These are phyloP conservation scores for Lepus oiostolus DNA, from an alignment of 2,797 vertebrate species.

Conservation along the genomic window DNA sequence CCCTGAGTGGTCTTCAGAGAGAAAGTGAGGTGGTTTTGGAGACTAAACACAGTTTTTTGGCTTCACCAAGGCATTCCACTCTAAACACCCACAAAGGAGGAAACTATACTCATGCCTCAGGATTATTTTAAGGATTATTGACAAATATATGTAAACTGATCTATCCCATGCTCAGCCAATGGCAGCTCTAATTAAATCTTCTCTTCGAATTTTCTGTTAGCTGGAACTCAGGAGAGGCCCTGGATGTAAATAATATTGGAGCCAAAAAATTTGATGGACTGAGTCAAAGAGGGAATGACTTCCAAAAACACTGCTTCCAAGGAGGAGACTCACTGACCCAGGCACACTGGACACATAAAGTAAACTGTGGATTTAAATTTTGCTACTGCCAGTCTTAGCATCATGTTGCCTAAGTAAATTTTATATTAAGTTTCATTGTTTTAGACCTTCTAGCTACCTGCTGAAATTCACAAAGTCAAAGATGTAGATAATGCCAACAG, in stretches of 20 bases:
- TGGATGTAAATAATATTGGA: background rate
- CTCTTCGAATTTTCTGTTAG: background rate
- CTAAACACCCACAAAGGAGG: background rate
- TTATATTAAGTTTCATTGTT: background rate
- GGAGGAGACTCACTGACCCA: background rate
- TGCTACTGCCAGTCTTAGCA: background rate
- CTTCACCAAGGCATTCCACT: background rate
- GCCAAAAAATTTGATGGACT: background rate
- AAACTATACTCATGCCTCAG: background rate
- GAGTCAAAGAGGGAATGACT: background rate
- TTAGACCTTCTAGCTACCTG: background rate
- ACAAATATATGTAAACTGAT: background rate
- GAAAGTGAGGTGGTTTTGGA: background rate
- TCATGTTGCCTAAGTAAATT: background rate
- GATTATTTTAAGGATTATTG: background rate
- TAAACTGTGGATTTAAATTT: background rate
- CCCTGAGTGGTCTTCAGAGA: background rate
- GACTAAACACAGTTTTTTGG: background rate
- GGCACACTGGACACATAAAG: background rate
- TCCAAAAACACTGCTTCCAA: background rate
- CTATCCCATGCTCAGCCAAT: background rate
- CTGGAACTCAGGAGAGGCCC: background rate
- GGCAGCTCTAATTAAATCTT: background rate
- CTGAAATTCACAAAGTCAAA: conserved; percentile 9
- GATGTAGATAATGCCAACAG: background rate